phyloP scores from a whole-genome alignment of 1,140 invertebrate species.

The Notospermus geniculatus region DNA sequence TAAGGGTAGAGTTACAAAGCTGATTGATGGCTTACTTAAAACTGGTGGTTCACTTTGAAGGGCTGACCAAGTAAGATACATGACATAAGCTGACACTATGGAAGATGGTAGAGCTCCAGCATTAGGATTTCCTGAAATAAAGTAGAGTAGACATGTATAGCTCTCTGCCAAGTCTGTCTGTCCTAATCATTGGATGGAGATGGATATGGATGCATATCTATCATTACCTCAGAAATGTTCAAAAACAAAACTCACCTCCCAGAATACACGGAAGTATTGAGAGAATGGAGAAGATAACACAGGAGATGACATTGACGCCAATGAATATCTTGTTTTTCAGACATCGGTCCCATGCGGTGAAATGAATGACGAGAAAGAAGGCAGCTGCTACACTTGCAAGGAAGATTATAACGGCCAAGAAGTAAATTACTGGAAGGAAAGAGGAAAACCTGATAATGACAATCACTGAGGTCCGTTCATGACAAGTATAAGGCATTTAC shows the following conservation, averaged over 20 bases:
- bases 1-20: no score
- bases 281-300: conserved; percentile 77
- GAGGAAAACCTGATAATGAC: not conserved
- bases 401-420: conserved; percentile 79
- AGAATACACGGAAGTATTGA: conserved; percentile 74
- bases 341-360: conserved; percentile 78
- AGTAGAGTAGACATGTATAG: conserved; percentile 5
- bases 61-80: conserved; percentile 97
- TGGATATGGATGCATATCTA: no score
- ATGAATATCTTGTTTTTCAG: conserved; percentile 95
- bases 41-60: conserved; percentile 80
- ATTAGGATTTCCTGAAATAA: conserved; percentile 46
- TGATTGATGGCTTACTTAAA: conserved; percentile 39
- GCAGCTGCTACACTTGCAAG: conserved; percentile 74
- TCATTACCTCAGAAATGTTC: no score
- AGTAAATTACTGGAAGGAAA: conserved; percentile 70
- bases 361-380: conserved; percentile 83
- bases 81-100: conserved; percentile 88
- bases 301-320: conserved; percentile 89
- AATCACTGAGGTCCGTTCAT: not conserved
- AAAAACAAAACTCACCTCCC: conserved; percentile 45
- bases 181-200: no score
- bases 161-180: no score
- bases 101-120: conserved; percentile 75
- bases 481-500: not conserved